Evolutionary conservation across 2,113 vertebrate species (phyloP).

Genomic region (Prionailurus viverrinus): DNA sequence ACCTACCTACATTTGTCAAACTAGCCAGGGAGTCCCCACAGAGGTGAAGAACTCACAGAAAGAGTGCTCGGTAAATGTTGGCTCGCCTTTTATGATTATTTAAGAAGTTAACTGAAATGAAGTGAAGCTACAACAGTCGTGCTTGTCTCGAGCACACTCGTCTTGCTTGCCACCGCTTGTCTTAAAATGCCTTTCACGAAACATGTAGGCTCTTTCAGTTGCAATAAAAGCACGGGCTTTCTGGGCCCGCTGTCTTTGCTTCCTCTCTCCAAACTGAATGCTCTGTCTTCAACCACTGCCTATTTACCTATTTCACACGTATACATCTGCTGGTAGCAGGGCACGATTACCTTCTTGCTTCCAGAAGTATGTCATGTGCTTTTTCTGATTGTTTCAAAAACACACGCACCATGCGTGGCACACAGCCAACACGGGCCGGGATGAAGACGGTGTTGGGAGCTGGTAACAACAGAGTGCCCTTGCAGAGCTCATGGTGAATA

Average conservation of each 20-base stretch:
- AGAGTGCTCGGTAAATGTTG: neutral
- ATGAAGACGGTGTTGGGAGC: neutral
- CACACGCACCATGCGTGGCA: neutral
- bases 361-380: neutral
- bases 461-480: neutral
- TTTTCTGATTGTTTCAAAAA: neutral
- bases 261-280: neutral
- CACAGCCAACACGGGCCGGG: neutral
- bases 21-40: neutral
- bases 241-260: neutral
- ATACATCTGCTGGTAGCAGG: neutral
- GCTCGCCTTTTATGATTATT: neutral
- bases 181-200: neutral
- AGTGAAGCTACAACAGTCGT: neutral
- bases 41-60: neutral
- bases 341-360: neutral
- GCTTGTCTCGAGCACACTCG: too few relatives aligned
- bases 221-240: neutral
- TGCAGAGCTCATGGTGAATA: neutral
- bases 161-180: too few relatives aligned
- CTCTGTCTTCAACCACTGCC: neutral
- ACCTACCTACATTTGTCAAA: neutral
- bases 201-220: fast-evolving
- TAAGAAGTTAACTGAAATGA: neutral
- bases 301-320: neutral